Evolutionary conservation across 2,888 invertebrate species (phyloP), one percentile per base, ranked within the genome.

Genomic region (Cerastis rubricosa): DNA sequence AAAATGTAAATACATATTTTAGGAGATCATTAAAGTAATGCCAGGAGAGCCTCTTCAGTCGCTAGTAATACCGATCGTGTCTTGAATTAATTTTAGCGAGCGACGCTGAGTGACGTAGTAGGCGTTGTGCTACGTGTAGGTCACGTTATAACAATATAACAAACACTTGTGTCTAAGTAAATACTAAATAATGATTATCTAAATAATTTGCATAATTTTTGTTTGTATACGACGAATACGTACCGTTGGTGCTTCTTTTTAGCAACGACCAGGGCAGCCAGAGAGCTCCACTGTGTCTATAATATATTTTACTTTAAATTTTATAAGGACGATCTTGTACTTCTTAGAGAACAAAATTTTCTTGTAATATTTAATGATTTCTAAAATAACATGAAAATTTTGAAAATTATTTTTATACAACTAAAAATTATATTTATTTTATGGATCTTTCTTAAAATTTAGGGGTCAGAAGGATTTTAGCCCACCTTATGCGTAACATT

Each of bases 401-500:
- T n/a, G n/a, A n/a, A n/a, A n/a, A n/a, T n/a, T n/a, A n/a, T n/a
- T n/a, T n/a, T n/a, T n/a, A n/a, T n/a, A n/a, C n/a, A n/a, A n/a
- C n/a, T n/a, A n/a, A n/a, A n/a, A n/a, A n/a, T n/a, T n/a, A n/a
- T n/a, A n/a, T n/a, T n/a, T n/a, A n/a, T n/a, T n/a, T 35, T 35
- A 35, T 35, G 22, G 94, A 95, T 94, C 94, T 94, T 93, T 92
- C 93, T 83, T 89, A 89, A n/a, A 91, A 86, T 47, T 91, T 89
- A 91, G 76, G 95, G 93, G 95, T 95, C 95, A 96, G 96, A 88
- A 84, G 91, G 93, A 92, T 91, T 96, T 95, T 94, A 80, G 95
- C 94, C 95, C 96, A 92, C 93, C 92, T 49, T 85, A 91, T 83
- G 96, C 96, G 96, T 96, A 96, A 96, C 96, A 95, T 76, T 95